Base-by-base conservation (phyloP, 2,888 invertebrate genomes). In the Ditula angustiorana region DNA sequence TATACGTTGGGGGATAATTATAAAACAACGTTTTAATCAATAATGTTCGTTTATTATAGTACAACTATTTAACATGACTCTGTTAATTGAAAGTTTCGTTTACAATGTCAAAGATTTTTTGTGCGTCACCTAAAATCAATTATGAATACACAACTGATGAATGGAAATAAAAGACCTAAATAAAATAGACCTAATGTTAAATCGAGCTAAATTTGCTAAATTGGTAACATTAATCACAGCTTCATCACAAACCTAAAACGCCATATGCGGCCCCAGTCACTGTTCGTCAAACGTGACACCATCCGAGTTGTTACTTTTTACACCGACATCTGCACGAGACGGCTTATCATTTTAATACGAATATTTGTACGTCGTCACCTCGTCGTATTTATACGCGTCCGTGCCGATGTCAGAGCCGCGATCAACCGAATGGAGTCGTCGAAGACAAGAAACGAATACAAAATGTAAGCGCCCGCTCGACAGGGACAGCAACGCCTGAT, bases 21-120 rank as follows among this genome's bases (percentile, higher is more conserved):
- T 2, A 37, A 35, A 37, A 13, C 35, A 5, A 55, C 2, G 5
- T n/a, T 23, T 23, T 13, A 16, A 28, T 16, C 13, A 41, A 56
- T 37, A 56, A 49, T 4, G 21, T 37, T 28, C 10, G 16, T 62
- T 62, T 62, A 56, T 55, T 61, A 5, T 21, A 24, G 11, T 13
- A 35, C 26, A 21, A 24, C 16, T 49, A 56, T 19, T 24, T 13
- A 53, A 62, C 37, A 28, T 13, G 13, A 21, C 37, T 49, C 5
- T 56, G 23, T 28, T 30, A 21, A 56, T 56, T 49, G 21, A 47
- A 46, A 1, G 35, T 46, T 11, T 55, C 5, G 35, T 46, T 35
- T 21, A 61, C 55, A 47, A n/a, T 55, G 28, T 55, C 47, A 1
- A 24, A 21, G 7, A 46, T 35, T 47, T 46, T 55, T 7, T 4